These are phyloP conservation scores for Drosophila insularis DNA, from an alignment of 1,140 invertebrate species.

Conservation along the genomic window DNA sequence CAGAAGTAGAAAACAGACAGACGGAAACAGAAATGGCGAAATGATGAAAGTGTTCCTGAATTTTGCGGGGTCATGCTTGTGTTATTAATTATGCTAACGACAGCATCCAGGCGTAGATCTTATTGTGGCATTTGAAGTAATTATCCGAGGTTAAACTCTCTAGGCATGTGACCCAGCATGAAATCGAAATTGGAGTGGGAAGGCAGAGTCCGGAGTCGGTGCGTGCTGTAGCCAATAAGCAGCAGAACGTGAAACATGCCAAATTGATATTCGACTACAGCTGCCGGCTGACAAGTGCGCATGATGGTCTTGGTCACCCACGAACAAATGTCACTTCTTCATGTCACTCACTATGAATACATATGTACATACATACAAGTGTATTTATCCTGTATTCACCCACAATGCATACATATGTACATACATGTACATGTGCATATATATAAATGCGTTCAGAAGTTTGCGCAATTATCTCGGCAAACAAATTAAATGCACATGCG, in stretches of 20 bases:
- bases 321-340: constrained; percentile 2
- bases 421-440: neutral
- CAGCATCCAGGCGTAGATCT: constrained; percentile 38
- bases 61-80: constrained; percentile 29
- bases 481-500: constrained; percentile 50
- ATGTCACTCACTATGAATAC: constrained; percentile 1
- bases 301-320: neutral
- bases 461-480: constrained; percentile 50
- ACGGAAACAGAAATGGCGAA: neutral
- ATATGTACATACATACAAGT: neutral
- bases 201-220: neutral
- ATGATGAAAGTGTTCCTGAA: neutral
- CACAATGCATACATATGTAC: neutral
- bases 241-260: constrained; percentile 12
- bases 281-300: neutral
- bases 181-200: neutral
- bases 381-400: neutral
- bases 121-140: constrained; percentile 58
- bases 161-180: neutral
- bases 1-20: neutral
- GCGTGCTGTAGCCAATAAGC: constrained; percentile 28
- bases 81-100: constrained; percentile 59
- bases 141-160: constrained; percentile 46
- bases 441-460: constrained; percentile 29
- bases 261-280: constrained; percentile 4